These are phyloP conservation scores for Dasypogon diadema DNA, from an alignment of 2,888 invertebrate genomes.

Conservation along the genomic window DNA sequence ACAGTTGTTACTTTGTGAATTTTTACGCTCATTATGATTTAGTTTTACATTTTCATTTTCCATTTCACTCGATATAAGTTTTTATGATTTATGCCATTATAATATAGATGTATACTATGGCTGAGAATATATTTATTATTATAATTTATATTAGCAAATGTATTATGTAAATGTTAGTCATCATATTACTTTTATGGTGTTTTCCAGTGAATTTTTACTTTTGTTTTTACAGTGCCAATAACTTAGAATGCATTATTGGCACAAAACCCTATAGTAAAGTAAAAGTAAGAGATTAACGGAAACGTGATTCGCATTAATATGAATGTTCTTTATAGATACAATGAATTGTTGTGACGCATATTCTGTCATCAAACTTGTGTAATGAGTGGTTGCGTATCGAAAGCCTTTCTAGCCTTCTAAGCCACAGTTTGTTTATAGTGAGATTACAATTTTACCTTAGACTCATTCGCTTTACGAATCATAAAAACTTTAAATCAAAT, in stretches of 20 bases:
- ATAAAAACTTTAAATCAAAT: too few relatives aligned
- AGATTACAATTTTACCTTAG: too few relatives aligned
- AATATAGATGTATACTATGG: slow-evolving; percentile 44
- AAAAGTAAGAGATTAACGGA: too few relatives aligned
- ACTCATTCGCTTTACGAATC: too few relatives aligned
- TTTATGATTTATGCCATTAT: slow-evolving; percentile 14
- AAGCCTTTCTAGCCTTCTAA: too few relatives aligned
- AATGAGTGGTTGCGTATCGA: too few relatives aligned
- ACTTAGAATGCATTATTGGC: slow-evolving; percentile 36
- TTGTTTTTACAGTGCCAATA: slow-evolving; percentile 44
- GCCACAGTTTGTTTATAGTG: too few relatives aligned
- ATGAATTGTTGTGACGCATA: too few relatives aligned
- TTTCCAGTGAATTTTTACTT: slow-evolving; percentile 51
- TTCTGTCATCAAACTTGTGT: too few relatives aligned
- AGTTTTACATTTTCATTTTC: slow-evolving; percentile 13
- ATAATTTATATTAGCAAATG: slow-evolving; percentile 45
- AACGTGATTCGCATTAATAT: too few relatives aligned
- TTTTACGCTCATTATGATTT: slow-evolving; percentile 14
- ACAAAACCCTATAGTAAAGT: too few relatives aligned
- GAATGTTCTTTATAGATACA: too few relatives aligned
- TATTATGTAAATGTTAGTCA: slow-evolving; percentile 49
- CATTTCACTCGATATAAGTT: slow-evolving; percentile 11
- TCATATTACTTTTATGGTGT: slow-evolving; percentile 52
- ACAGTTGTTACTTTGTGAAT: slow-evolving; percentile 17
- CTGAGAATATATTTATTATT: slow-evolving; percentile 47